These are phyloP conservation scores for Tangachromis dhanisi DNA, from an alignment of 2,113 vertebrate species.

Conservation along the genomic window DNA sequence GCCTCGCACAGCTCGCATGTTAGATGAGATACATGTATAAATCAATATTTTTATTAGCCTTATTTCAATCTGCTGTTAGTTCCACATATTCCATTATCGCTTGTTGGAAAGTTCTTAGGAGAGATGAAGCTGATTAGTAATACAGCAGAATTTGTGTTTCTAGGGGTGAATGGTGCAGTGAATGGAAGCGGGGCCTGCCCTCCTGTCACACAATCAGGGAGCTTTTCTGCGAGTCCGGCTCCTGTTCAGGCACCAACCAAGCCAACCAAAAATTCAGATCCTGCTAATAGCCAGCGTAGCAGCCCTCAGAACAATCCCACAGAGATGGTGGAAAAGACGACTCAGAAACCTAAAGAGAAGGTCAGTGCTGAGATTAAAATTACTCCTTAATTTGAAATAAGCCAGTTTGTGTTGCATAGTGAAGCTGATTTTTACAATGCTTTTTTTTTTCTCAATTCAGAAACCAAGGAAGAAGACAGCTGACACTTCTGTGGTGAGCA, in stretches of 20 bases:
- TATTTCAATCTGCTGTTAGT: conserved; percentile 28
- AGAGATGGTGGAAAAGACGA: conserved; percentile 73
- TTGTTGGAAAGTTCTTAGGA: conserved; percentile 4
- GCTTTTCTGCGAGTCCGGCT: conserved; percentile 71
- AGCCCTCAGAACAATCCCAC: conserved; percentile 75
- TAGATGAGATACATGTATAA: conserved; percentile 60
- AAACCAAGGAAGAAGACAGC: conserved; percentile 84
- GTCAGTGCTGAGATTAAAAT: conserved; percentile 56
- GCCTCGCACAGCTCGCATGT: conserved; percentile 33
- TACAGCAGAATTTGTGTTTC: conserved; percentile 5
- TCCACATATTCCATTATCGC: conserved; percentile 48
- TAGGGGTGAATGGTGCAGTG: conserved; percentile 89
- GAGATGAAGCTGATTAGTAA: conserved; percentile 12
- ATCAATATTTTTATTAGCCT: conserved; percentile 57
- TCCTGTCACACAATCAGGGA: conserved; percentile 71
- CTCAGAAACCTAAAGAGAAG: conserved; percentile 90
- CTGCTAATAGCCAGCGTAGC: conserved; percentile 73
- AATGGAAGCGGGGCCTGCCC: conserved; percentile 82
- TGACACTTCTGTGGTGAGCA: conserved; percentile 83
- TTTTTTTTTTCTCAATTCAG: conserved; percentile 51
- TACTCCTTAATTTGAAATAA: not conserved
- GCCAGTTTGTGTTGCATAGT: not conserved
- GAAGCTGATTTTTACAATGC: not conserved
- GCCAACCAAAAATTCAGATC: conserved; percentile 72
- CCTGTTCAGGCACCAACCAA: conserved; percentile 71